Evolutionary conservation across 2,797 vertebrate genomes (phyloP).

Genomic region (Sebastes iracundus): DNA sequence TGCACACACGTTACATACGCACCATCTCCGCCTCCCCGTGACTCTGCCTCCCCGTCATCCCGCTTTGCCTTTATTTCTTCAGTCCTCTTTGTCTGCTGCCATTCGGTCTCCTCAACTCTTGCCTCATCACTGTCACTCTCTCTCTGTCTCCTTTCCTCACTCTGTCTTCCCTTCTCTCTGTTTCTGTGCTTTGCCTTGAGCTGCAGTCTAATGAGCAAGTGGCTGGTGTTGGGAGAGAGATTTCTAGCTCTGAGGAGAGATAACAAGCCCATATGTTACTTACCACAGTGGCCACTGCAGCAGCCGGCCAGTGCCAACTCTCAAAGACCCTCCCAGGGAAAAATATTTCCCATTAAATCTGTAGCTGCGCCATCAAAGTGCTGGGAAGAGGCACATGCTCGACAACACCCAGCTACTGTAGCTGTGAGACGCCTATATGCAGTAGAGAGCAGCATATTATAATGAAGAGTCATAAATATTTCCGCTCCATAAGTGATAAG

Average conservation of each 20-base stretch:
- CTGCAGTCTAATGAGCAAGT: constrained; percentile 68
- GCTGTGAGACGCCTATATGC: constrained; percentile 22
- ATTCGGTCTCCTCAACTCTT: constrained; percentile 9
- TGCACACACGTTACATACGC: background rate
- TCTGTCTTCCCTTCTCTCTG: background rate
- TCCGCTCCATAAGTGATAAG: constrained; percentile 29
- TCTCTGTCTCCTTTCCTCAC: background rate
- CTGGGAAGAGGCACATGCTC: constrained; percentile 8
- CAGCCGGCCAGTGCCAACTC: constrained; percentile 39
- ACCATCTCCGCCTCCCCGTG: background rate
- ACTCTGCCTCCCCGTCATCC: background rate
- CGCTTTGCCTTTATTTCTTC: background rate
- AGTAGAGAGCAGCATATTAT: constrained; percentile 40
- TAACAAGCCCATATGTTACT: constrained; percentile 77
- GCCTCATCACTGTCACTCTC: constrained; percentile 33
- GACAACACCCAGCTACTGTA: constrained; percentile 15
- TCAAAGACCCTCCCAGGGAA: constrained; percentile 42
- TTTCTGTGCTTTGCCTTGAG: constrained; percentile 53
- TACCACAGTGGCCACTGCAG: constrained; percentile 58
- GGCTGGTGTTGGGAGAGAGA: constrained; percentile 49
- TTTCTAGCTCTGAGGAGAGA: constrained; percentile 55
- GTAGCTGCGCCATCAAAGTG: constrained; percentile 35
- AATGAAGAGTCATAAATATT: constrained; percentile 57
- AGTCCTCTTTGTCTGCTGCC: background rate
- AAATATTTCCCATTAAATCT: constrained; percentile 43